Base-by-base conservation (phyloP, 2,113 vertebrate species). In the Rhegmatorhina hoffmannsi region DNA sequence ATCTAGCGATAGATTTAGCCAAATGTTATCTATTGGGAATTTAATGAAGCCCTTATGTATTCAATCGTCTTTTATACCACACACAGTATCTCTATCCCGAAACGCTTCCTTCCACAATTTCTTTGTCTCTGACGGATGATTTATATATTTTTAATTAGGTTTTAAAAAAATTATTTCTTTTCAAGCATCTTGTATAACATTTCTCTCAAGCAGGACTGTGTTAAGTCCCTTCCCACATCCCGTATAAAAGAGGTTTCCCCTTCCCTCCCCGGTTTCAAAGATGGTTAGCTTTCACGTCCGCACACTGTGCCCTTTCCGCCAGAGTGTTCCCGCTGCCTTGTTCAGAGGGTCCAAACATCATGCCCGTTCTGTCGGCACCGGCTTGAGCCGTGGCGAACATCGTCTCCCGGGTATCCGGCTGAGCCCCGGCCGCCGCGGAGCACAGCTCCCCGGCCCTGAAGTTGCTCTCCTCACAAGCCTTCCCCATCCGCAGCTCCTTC, bases 1-100 rank as follows among this genome's bases (percentile, higher is more conserved):
- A 97, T 97, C 96, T 97, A 96, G 96, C 93, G 93, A 94, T 96
- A 93, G 96, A 96, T 97, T 98, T 96, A 97, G 94, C 95, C 97
- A 96, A 98, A 97, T 98, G 97, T 97, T 98, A 98, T 98, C 97
- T 97, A 96, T 97, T 98, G 98, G 98, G 90, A 94, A 94, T 93
- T 95, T 98, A 98, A 98, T 97, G 97, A 98, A 98, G 97, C 95
- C 97, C 97, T 98, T 96, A 96, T 98, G 97, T 94, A 93, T 82
- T 97, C 97, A 97, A 90, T 94, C 83, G 95, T 95, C 94, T 92
- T 95, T 95, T 94, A 97, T 98, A 89, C 97, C 98, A 97, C 97
- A 98, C 98, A 98, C 94, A 96, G 96, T 92, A 97, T 94, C 96
- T 93, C 74, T 84, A 97, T 96, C 96, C 96, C 90, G 93, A 95